Evolutionary conservation across 2,888 invertebrate species (phyloP).

Genomic region (Tanaodytes sp.): DNA sequence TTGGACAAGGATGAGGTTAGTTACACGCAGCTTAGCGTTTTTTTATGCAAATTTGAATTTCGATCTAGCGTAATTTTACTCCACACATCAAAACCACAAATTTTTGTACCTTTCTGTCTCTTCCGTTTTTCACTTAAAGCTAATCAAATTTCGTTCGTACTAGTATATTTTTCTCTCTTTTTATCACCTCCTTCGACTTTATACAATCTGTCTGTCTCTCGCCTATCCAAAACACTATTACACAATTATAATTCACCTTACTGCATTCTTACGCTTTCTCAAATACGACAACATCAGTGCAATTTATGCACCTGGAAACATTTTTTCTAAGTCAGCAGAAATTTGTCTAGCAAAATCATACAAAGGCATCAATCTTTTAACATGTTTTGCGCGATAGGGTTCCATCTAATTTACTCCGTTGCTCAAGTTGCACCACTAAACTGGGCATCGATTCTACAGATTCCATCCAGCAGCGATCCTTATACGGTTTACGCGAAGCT

Average conservation of each 20-base stretch:
- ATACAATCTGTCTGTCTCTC: conserved; percentile 55
- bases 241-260: conserved; percentile 52
- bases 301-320: conserved; percentile 38
- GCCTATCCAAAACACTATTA: conserved; percentile 50
- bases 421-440: too few relatives aligned
- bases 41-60: conserved; percentile 60
- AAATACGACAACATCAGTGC: conserved; percentile 36
- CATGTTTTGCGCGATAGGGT: too few relatives aligned
- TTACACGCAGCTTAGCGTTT: conserved; percentile 67
- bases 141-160: too few relatives aligned
- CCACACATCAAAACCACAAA: conserved; percentile 50
- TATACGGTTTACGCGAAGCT: too few relatives aligned
- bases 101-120: conserved; percentile 53
- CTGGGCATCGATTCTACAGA: too few relatives aligned
- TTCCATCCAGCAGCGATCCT: too few relatives aligned
- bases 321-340: too few relatives aligned
- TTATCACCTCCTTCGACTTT: conserved; percentile 29
- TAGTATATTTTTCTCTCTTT: too few relatives aligned
- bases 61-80: conserved; percentile 56
- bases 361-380: too few relatives aligned
- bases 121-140: conserved; percentile 36
- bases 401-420: too few relatives aligned
- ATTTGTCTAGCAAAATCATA: too few relatives aligned
- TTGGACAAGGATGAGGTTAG: conserved; percentile 92
- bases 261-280: conserved; percentile 42